These are phyloP conservation scores for Condylura cristata DNA, from an alignment of 2,113 vertebrate species.

Conservation along the genomic window DNA sequence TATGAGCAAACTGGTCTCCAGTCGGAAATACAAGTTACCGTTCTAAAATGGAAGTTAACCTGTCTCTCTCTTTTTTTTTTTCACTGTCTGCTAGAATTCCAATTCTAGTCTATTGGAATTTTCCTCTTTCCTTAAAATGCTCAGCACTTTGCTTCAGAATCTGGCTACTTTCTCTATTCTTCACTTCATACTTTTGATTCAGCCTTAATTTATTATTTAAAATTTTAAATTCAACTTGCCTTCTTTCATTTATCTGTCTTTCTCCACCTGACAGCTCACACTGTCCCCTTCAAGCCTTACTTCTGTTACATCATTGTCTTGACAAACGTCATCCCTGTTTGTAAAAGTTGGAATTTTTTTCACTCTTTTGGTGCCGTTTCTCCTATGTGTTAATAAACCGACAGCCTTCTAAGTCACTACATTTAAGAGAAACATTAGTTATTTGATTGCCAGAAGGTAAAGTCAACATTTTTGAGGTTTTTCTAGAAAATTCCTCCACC, in stretches of 20 bases:
- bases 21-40: background rate
- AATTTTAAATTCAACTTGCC: background rate
- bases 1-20: background rate
- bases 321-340: background rate
- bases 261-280: background rate
- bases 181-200: background rate
- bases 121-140: background rate
- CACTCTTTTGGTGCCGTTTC: background rate
- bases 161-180: background rate
- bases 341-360: background rate
- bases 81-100: no score
- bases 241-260: background rate
- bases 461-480: background rate
- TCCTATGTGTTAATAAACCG: background rate
- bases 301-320: background rate
- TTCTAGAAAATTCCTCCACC: background rate
- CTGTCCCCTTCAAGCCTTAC: background rate
- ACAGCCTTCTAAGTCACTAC: background rate
- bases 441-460: background rate
- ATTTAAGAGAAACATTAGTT: constrained; percentile 5
- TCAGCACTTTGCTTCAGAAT: background rate
- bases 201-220: background rate
- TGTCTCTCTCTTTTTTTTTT: background rate
- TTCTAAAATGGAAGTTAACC: background rate
- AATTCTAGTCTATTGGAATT: background rate